Evolutionary conservation across 2,797 vertebrate genomes (phyloP).

Genomic region (Morus bassanus): DNA sequence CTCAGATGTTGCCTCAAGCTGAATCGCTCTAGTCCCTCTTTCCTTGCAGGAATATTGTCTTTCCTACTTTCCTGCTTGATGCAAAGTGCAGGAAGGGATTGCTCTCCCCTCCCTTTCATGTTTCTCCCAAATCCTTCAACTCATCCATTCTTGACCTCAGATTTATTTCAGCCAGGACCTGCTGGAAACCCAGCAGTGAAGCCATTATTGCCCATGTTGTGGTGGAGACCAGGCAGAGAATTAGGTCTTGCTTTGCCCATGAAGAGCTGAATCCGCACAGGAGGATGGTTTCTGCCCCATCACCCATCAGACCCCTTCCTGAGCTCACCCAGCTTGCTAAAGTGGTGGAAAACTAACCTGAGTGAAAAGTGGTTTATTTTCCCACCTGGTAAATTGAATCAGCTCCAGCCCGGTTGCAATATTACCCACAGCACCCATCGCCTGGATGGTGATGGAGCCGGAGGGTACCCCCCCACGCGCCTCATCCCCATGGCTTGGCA

Average conservation of each 20-base stretch:
- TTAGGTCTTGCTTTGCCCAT: neutral
- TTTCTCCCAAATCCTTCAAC: neutral
- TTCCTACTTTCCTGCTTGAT: neutral
- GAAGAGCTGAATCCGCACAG: neutral
- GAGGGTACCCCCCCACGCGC: accelerated
- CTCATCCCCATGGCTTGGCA: neutral
- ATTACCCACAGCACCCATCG: neutral
- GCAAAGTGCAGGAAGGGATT: neutral
- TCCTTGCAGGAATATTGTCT: neutral
- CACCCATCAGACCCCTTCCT: neutral
- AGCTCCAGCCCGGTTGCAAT: neutral
- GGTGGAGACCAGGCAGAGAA: neutral
- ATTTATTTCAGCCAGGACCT: neutral
- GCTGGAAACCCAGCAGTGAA: neutral
- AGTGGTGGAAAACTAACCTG: neutral
- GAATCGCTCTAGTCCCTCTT: neutral
- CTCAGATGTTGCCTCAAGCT: neutral
- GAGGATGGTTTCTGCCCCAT: neutral
- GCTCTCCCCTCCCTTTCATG: neutral
- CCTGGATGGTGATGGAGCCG: accelerated
- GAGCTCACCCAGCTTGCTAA: neutral
- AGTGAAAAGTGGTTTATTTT: neutral
- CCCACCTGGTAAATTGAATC: neutral
- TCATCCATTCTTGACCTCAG: neutral
- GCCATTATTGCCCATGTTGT: too few species aligned